Conservation (phyloP, 2,113 vertebrate genomes). For the Hyperopisus bebe region DNA sequence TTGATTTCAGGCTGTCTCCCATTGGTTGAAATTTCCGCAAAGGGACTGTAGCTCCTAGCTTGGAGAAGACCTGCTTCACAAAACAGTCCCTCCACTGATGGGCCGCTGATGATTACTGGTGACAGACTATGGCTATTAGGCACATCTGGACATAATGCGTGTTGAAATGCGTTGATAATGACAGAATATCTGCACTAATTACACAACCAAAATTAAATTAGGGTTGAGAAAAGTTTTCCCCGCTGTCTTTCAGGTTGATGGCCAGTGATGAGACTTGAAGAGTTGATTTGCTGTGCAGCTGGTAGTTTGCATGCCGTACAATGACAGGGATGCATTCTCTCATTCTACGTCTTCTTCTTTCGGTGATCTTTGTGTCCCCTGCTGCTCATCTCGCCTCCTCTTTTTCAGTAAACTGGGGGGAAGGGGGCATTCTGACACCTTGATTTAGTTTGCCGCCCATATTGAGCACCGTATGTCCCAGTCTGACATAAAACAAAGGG, state of each 20-base stretch:
- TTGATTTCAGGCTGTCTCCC: background rate
- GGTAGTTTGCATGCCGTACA: background rate
- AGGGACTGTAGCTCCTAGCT: background rate
- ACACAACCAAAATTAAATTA: slow-evolving; percentile 6
- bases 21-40: background rate
- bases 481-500: background rate
- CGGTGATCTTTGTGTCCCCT: background rate
- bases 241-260: background rate
- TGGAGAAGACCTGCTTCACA: background rate
- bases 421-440: background rate
- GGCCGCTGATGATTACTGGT: background rate
- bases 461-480: too few relatives aligned
- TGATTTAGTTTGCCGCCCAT: background rate
- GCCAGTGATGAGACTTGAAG: background rate
- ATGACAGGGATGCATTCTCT: background rate
- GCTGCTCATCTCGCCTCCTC: background rate
- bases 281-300: background rate
- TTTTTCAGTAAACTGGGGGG: background rate
- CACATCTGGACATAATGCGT: slow-evolving; percentile 13
- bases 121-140: slow-evolving; percentile 3
- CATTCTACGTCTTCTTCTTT: background rate
- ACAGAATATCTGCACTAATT: background rate
- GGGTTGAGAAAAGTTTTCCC: background rate
- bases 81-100: background rate
- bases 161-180: slow-evolving; percentile 9